Conservation (phyloP, 2,797 vertebrate genomes). For the Crypturellus tataupa region DNA sequence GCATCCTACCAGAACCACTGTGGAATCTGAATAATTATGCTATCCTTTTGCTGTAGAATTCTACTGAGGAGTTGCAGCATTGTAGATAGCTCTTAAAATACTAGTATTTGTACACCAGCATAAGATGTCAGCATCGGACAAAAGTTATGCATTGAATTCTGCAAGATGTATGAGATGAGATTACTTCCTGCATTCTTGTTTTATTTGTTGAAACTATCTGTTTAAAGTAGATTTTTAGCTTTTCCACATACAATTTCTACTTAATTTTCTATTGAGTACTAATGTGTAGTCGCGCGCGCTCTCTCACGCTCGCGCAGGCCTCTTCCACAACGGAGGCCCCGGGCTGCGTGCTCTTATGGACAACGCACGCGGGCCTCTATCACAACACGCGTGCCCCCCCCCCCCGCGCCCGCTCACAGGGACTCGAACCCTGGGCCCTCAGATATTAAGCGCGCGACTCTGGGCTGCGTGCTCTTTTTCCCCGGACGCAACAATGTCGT, state of each 20-base stretch:
- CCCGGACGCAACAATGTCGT: too few species aligned
- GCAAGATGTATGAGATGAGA: not conserved
- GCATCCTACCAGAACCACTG: not conserved
- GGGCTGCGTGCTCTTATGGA: too few species aligned
- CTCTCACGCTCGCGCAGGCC: too few species aligned
- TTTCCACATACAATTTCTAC: not conserved
- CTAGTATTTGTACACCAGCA: not conserved
- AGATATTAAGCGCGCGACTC: too few species aligned
- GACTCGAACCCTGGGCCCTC: too few species aligned
- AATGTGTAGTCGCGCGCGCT: too few species aligned
- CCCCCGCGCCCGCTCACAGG: too few species aligned
- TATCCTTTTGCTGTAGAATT: not conserved
- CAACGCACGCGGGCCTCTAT: too few species aligned
- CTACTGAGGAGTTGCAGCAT: not conserved
- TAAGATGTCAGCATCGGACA: not conserved
- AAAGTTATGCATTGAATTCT: not conserved
- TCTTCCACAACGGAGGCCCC: too few species aligned
- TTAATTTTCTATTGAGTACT: not conserved
- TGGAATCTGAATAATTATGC: not conserved
- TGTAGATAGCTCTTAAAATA: constrained; percentile 11
- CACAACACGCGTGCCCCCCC: too few species aligned
- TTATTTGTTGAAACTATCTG: not conserved
- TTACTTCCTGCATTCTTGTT: not conserved
- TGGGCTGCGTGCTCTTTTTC: too few species aligned
- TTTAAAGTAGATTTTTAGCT: not conserved